Conservation (phyloP, 1,140 invertebrate genomes). For the Phymastichus coffea region DNA sequence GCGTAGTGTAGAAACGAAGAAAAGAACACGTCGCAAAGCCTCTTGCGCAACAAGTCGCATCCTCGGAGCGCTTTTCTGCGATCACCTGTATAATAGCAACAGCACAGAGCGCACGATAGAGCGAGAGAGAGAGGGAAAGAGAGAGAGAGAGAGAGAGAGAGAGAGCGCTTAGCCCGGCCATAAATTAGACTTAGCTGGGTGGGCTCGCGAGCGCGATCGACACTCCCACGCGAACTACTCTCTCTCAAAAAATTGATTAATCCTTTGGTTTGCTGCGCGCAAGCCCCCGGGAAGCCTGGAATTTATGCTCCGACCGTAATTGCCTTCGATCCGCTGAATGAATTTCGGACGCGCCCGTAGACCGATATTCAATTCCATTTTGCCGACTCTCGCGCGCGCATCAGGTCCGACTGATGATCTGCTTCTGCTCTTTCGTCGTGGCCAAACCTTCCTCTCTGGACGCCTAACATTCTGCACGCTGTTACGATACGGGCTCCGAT, state of each 20-base stretch:
- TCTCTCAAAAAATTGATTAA: constrained; percentile 20
- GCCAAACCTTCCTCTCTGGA: no score
- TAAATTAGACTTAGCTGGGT: constrained; percentile 35
- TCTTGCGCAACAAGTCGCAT: no score
- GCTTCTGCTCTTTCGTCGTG: no score
- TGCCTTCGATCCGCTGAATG: constrained; percentile 33
- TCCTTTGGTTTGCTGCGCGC: constrained; percentile 28
- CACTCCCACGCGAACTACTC: constrained; percentile 22
- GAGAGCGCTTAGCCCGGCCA: constrained; percentile 15
- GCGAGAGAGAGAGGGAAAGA: background rate
- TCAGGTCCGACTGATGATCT: no score
- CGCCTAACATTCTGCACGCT: no score
- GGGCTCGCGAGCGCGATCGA: constrained; percentile 30
- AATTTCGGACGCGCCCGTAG: background rate
- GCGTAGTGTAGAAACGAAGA: no score
- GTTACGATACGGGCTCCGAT: no score
- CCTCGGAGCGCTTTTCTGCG: no score
- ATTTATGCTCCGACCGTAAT: constrained; percentile 36
- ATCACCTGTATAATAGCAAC: no score
- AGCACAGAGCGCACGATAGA: no score
- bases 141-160: background rate
- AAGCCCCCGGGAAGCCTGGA: background rate
- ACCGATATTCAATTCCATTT: constrained; percentile 1
- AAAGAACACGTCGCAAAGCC: no score
- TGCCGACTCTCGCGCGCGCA: no score